Evolutionary conservation across 2,113 vertebrate genomes (phyloP).

Genomic region (Lanius ludovicianus): DNA sequence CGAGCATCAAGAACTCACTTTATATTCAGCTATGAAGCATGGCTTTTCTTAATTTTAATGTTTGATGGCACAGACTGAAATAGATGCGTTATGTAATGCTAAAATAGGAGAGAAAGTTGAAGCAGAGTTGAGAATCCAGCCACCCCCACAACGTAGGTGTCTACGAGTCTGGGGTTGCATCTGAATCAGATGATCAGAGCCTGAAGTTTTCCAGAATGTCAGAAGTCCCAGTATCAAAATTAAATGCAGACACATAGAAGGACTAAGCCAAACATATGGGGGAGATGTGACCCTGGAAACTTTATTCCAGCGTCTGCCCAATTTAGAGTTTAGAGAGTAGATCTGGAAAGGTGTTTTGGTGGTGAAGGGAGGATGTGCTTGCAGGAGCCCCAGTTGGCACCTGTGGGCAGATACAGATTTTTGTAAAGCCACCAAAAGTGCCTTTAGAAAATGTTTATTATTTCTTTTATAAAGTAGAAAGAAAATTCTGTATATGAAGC

Average conservation of each 20-base stretch:
- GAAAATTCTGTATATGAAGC: background rate
- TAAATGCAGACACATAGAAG: background rate
- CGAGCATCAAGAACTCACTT: background rate
- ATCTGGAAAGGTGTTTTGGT: background rate
- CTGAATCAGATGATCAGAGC: conserved; percentile 28
- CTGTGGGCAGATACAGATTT: background rate
- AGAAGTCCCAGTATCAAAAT: background rate
- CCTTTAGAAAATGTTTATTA: background rate
- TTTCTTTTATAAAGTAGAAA: background rate
- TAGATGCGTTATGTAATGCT: conserved; percentile 32
- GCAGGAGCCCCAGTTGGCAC: background rate
- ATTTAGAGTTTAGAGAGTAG: background rate
- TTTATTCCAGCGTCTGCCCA: background rate
- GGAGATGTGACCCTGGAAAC: background rate
- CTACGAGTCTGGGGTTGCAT: background rate
- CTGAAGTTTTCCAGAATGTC: background rate
- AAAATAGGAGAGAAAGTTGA: conserved; percentile 23
- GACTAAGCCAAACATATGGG: fast-evolving
- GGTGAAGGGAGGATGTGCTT: background rate
- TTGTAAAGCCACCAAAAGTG: background rate
- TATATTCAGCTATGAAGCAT: background rate
- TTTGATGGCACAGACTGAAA: conserved; percentile 43
- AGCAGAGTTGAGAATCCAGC: conserved; percentile 40
- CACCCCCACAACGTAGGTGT: conserved; percentile 50
- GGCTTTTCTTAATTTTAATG: background rate